These are phyloP conservation scores for Sorex araneus DNA, from an alignment of 2,113 vertebrate genomes.

Conservation along the genomic window DNA sequence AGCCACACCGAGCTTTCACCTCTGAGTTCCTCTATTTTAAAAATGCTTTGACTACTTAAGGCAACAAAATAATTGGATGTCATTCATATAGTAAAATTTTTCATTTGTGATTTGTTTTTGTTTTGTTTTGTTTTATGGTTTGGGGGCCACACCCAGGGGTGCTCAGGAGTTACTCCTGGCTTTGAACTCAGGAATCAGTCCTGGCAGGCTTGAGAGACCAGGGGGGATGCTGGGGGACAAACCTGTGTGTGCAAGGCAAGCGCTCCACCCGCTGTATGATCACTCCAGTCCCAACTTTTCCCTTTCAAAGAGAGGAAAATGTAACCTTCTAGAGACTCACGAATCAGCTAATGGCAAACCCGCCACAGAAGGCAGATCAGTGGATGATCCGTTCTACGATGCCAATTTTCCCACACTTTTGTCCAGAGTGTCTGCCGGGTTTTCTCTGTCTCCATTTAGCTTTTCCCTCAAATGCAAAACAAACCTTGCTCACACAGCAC, in stretches of 20 bases:
- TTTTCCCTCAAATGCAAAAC: slow-evolving; percentile 9
- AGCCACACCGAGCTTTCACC: background rate
- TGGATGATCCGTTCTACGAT: background rate
- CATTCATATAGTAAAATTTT: background rate
- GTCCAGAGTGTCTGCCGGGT: background rate
- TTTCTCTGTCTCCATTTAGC: background rate
- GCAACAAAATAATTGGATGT: background rate
- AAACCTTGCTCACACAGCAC: background rate
- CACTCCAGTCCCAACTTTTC: background rate
- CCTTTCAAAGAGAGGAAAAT: background rate
- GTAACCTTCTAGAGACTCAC: background rate
- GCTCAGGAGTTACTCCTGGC: too few species aligned
- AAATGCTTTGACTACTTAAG: background rate
- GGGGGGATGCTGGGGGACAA: too few species aligned
- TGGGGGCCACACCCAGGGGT: too few species aligned
- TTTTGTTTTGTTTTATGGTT: too few species aligned
- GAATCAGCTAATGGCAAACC: background rate
- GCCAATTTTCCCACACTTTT: background rate
- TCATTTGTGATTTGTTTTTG: too few species aligned
- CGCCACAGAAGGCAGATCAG: background rate
- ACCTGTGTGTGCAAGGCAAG: too few species aligned
- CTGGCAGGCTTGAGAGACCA: too few species aligned
- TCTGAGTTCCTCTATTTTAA: background rate
- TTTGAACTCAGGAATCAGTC: too few species aligned
- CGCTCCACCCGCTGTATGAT: too few species aligned